Base-by-base conservation (phyloP, 2,888 invertebrate genomes). In the Salpingus planirostris region DNA sequence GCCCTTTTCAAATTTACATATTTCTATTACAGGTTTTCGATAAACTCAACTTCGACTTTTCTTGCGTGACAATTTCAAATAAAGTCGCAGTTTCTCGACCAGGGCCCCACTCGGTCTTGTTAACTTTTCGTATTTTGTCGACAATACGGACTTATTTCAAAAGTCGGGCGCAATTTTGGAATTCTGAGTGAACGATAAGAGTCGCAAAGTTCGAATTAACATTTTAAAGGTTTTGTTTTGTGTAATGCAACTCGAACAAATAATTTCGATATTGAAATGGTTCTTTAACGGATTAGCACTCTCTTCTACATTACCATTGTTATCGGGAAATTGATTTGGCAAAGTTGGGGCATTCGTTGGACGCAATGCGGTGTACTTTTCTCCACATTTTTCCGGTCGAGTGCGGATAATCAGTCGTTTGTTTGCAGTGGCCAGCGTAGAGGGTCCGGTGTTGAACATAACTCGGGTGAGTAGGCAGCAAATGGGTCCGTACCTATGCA, bases 401-500 rank as follows among this genome's bases (percentile, higher is more conserved):
- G n/a, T n/a, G n/a, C n/a, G n/a, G n/a, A n/a, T 18, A 18, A 18
- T 18, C 18, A 18, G 18, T 18, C 18, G 18, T 18, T 18, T 18
- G 8, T 18, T 18, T 18, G 18, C 62, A 77, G 79, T 76, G 55
- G 60, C 67, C 29, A 75, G 73, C 45, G 71, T 78, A 36, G 76
- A 77, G 48, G 80, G 80, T n/a, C 67, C 78, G 7, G 65, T 73
- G 35, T 67, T 80, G 50, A 76, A 75, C 54, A 68, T 80, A 54
- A 73, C 73, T 32, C 71, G 74, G 55, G 79, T 83, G 43, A 80
- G 76, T 43, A 69, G 83, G 33, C 69, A 78, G 36, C 80, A 83
- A 56, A 84, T 84, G 83, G 83, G 82, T 8, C 75, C 80, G 14
- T 82, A 82, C 60, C 68, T 82, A 31, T 82, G 83, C 65, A 82